A percentile compares a stretch with the other conserved stretches of the same genome.
phyloP scores from a whole-genome alignment of 1,140 invertebrate genomes.

The Drosophila persimilis region DNA sequence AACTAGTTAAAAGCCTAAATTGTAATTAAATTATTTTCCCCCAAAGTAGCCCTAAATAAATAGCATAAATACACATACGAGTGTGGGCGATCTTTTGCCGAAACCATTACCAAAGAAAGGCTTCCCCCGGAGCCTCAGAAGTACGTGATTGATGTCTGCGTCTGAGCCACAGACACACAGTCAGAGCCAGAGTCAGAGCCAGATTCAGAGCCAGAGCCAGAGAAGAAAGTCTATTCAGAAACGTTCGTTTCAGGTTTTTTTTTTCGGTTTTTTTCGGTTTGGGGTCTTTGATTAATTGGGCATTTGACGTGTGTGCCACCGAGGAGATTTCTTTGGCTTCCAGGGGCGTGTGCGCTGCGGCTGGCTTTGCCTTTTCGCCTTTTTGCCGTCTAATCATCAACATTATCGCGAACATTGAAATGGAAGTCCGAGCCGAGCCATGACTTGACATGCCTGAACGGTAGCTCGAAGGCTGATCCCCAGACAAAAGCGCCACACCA shows the following conservation, averaged over 20 bases:
- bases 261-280: no score
- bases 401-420: constrained; percentile 76
- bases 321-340: constrained; percentile 51
- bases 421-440: constrained; percentile 61
- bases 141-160: constrained; percentile 50
- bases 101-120: constrained; percentile 46
- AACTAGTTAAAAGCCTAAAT: constrained; percentile 51
- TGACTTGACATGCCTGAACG: constrained; percentile 49
- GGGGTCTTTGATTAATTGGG: constrained; percentile 70
- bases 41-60: constrained; percentile 59
- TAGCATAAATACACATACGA: constrained; percentile 20
- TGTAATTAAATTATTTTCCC: constrained; percentile 67
- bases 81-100: constrained; percentile 12
- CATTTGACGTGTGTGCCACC: constrained; percentile 64
- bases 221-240: constrained; percentile 57
- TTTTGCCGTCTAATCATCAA: constrained; percentile 71
- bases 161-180: not conserved
- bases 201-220: not conserved
- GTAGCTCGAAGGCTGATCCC: constrained; percentile 44
- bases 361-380: constrained; percentile 52
- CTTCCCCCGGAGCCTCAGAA: constrained; percentile 17
- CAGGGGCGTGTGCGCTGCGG: constrained; percentile 62
- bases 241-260: constrained; percentile 1
- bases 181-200: not conserved
- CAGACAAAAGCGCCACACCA: not conserved